These are phyloP conservation scores for Phaetusa simplex DNA, from an alignment of 2,113 vertebrate genomes.

Conservation along the genomic window DNA sequence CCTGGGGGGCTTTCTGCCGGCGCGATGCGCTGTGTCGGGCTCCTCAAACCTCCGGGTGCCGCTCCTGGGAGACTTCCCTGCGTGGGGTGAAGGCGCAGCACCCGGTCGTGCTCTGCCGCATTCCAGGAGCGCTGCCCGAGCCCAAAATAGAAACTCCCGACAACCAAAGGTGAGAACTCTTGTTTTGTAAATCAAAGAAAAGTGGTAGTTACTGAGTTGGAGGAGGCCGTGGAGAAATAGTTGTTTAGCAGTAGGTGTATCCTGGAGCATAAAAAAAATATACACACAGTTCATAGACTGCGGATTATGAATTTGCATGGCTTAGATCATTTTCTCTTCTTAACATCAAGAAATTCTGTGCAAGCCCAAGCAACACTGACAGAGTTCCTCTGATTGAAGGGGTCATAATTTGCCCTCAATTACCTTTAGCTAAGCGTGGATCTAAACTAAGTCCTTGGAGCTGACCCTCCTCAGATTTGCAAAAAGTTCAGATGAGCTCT, in stretches of 20 bases:
- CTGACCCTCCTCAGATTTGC: background rate
- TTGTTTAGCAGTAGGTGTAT: background rate
- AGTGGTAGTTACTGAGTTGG: background rate
- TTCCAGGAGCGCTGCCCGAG: slow-evolving; percentile 12
- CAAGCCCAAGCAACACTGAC: background rate
- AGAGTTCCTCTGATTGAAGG: background rate
- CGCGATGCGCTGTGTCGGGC: background rate
- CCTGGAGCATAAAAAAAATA: background rate
- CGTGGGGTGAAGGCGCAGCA: background rate
- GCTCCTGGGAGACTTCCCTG: background rate
- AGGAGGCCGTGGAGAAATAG: background rate
- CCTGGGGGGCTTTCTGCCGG: background rate
- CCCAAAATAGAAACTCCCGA: background rate
- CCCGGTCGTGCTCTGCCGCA: background rate
- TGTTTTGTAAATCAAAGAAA: slow-evolving; percentile 4
- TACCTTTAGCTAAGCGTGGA: background rate
- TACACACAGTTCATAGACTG: background rate
- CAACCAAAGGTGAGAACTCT: background rate
- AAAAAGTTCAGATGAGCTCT: background rate
- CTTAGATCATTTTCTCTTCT: background rate
- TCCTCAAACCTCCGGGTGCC: background rate
- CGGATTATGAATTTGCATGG: background rate
- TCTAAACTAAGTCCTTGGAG: background rate
- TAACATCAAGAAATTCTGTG: background rate
- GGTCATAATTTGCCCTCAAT: background rate